Percentiles rank a stretch among this genome's conserved stretches.
phyloP scores from a whole-genome alignment of 2,797 vertebrate genomes.

The Dryobates pubescens region DNA sequence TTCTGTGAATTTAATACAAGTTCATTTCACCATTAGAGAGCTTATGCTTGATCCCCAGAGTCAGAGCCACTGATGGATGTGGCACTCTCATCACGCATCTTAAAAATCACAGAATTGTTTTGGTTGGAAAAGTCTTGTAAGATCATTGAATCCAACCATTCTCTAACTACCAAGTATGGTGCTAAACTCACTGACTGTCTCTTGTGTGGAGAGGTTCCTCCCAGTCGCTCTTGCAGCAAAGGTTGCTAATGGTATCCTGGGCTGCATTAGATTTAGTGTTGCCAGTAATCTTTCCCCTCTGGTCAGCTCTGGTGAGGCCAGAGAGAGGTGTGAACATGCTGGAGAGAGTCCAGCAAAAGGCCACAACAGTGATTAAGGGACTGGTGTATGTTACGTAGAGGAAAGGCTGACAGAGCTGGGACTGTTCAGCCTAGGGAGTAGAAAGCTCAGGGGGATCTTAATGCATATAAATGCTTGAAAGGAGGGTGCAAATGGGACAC shows the following conservation, averaged over 20 bases:
- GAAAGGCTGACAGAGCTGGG: not conserved
- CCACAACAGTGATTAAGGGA: not conserved
- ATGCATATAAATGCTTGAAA: not conserved
- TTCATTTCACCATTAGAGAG: not conserved
- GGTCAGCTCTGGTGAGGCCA: no score
- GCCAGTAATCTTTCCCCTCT: not conserved
- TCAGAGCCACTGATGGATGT: not conserved
- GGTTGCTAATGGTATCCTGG: fast-evolving
- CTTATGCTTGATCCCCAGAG: not conserved
- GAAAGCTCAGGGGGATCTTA: not conserved
- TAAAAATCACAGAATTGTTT: not conserved
- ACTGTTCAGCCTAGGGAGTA: not conserved
- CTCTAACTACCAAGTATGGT: no score
- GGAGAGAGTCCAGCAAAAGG: not conserved
- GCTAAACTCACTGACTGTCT: not conserved
- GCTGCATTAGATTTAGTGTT: not conserved
- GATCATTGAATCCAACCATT: no score
- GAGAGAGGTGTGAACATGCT: fast-evolving
- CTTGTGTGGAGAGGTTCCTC: not conserved
- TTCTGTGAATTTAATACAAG: not conserved
- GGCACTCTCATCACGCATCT: fast-evolving
- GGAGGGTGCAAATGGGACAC: fast-evolving
- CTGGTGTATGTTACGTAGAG: not conserved
- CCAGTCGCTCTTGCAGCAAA: not conserved
- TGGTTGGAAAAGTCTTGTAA: no score